Percentiles rank a stretch among this genome's conserved stretches.
These are phyloP conservation scores for Sebastes trivittatus DNA, from an alignment of 2,797 vertebrate species.

Conservation along the genomic window DNA sequence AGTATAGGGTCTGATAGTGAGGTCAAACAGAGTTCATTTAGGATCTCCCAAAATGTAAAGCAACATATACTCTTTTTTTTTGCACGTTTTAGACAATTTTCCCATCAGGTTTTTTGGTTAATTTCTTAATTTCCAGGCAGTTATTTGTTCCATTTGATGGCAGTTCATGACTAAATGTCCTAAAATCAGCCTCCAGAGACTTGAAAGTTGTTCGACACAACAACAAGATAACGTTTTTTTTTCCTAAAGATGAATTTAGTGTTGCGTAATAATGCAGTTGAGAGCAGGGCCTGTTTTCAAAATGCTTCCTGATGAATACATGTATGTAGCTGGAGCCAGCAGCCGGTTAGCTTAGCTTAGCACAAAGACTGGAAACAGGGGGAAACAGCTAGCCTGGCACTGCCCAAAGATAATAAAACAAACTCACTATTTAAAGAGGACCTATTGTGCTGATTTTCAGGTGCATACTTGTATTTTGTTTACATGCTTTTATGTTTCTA, in stretches of 20 bases:
- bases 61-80: not conserved
- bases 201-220: no score
- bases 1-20: not conserved
- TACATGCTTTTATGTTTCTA: no score
- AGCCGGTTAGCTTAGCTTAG: not conserved
- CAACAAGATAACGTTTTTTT: not conserved
- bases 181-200: not conserved
- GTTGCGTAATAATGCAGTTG: not conserved
- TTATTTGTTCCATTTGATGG: not conserved
- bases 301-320: not conserved
- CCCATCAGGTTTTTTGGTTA: no score
- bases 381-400: no score
- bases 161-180: not conserved
- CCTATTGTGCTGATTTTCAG: no score
- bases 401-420: no score
- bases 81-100: not conserved
- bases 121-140: not conserved
- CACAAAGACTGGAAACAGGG: not conserved
- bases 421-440: no score
- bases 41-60: not conserved
- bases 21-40: constrained; percentile 15
- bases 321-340: no score
- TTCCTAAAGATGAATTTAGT: not conserved
- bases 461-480: no score
- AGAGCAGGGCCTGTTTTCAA: not conserved